A percentile compares a stretch with the other conserved stretches of the same genome.
Evolutionary conservation across 2,888 invertebrate genomes (phyloP).

Genomic region (Epistrophe grossulariae): DNA sequence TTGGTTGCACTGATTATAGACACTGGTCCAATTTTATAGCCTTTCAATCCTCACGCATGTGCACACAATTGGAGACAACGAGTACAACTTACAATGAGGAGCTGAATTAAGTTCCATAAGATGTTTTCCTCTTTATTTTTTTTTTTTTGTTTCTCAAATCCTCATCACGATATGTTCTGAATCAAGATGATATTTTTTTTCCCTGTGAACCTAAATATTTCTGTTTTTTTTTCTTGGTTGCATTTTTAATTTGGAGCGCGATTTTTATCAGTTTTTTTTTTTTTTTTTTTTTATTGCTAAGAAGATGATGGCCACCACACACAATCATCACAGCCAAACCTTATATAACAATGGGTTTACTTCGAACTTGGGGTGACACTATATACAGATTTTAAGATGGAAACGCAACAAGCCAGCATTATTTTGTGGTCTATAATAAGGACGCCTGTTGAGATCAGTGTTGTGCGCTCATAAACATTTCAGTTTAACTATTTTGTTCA

Average conservation of each 20-base stretch:
- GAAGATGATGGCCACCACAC: constrained; percentile 33
- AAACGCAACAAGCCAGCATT: constrained; percentile 10
- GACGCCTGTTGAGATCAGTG: constrained; percentile 59
- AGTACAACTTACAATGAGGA: neutral
- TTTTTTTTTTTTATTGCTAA: constrained; percentile 48
- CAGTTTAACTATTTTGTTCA: constrained; percentile 61
- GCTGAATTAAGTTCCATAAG: constrained; percentile 26
- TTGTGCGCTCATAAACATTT: constrained; percentile 63
- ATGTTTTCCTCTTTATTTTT: constrained; percentile 24
- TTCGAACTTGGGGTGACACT: constrained; percentile 40
- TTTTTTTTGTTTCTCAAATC: constrained; percentile 27
- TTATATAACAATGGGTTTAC: constrained; percentile 43
- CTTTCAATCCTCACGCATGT: constrained; percentile 74
- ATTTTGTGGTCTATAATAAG: constrained; percentile 26
- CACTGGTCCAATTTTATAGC: constrained; percentile 76
- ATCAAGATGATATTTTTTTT: constrained; percentile 31
- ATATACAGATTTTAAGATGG: constrained; percentile 4
- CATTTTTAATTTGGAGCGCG: constrained; percentile 74
- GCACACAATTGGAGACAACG: constrained; percentile 63
- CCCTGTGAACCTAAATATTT: constrained; percentile 6
- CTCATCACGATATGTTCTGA: constrained; percentile 22
- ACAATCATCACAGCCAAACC: constrained; percentile 3
- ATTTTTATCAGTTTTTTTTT: constrained; percentile 62
- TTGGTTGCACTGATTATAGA: constrained; percentile 75
- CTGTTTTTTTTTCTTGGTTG: constrained; percentile 15